Evolutionary conservation across 2,888 invertebrate genomes (phyloP).

Genomic region (Philaethria dido): DNA sequence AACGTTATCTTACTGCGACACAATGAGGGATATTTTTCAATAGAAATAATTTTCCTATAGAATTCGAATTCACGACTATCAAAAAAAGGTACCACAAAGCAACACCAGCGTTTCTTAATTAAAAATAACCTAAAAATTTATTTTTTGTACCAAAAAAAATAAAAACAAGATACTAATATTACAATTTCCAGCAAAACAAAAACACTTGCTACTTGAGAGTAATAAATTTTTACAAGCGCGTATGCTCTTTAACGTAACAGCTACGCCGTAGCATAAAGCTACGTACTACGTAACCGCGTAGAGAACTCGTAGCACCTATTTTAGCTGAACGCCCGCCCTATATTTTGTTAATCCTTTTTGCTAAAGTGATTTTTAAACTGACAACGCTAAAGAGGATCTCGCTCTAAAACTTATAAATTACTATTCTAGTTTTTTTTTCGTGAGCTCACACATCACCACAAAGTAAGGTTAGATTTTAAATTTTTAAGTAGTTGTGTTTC

Average conservation of each 20-base stretch:
- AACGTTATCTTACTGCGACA: too few species aligned
- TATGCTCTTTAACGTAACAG: constrained; percentile 44
- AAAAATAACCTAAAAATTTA: constrained; percentile 2
- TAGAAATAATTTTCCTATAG: not conserved
- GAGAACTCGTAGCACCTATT: constrained; percentile 43
- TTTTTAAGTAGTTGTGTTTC: too few species aligned
- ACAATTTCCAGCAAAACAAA: constrained; percentile 25
- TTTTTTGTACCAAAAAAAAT: constrained; percentile 12
- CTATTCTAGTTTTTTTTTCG: constrained; percentile 6
- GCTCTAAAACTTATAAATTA: constrained; percentile 21
- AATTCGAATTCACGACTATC: not conserved
- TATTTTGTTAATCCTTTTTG: constrained; percentile 36
- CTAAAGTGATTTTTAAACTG: constrained; percentile 29
- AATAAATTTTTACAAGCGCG: constrained; percentile 50
- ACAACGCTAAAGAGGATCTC: constrained; percentile 30
- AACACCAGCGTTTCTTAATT: constrained; percentile 1
- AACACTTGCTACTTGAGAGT: constrained; percentile 40
- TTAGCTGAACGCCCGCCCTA: constrained; percentile 37
- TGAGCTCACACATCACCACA: too few species aligned
- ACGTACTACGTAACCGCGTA: constrained; percentile 47
- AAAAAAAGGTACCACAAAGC: not conserved
- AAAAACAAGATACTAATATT: constrained; percentile 19
- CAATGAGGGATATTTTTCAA: not conserved
- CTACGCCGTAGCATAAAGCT: constrained; percentile 44
- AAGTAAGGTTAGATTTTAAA: too few species aligned